phyloP scores from a whole-genome alignment of 2,888 invertebrate species.

The Drosophila nr. perissopoda region DNA sequence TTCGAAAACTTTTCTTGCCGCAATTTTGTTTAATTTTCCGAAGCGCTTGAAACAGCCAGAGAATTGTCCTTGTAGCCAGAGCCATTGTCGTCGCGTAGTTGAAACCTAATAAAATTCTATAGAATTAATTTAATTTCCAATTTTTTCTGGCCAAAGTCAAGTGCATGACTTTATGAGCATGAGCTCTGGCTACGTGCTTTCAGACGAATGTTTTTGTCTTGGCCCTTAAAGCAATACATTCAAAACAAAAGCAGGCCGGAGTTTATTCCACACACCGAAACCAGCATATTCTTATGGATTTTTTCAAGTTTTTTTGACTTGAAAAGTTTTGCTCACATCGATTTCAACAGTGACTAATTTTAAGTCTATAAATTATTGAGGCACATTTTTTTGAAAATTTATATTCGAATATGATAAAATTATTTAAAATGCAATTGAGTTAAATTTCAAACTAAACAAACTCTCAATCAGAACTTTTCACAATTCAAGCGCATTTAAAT shows the following conservation, averaged over 20 bases:
- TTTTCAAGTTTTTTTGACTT: not conserved
- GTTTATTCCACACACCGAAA: conserved; percentile 23
- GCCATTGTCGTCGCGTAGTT: conserved; percentile 53
- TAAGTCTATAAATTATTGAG: not conserved
- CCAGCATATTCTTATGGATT: conserved; percentile 23
- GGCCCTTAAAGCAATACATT: conserved; percentile 32
- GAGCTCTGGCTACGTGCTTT: conserved; percentile 50
- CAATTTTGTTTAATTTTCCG: conserved; percentile 37
- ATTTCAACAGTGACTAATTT: not conserved
- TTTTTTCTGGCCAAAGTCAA: conserved; percentile 66
- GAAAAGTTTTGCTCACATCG: not conserved
- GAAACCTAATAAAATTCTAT: conserved; percentile 72
- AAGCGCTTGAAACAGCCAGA: conserved; percentile 37
- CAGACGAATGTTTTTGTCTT: conserved; percentile 40
- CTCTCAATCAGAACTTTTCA: not conserved
- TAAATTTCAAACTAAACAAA: not conserved
- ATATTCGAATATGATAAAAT: not conserved
- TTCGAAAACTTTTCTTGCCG: conserved; percentile 39
- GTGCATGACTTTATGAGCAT: conserved; percentile 44
- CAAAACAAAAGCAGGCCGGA: not conserved
- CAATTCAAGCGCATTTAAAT: not conserved
- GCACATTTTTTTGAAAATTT: not conserved
- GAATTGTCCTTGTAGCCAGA: conserved; percentile 41
- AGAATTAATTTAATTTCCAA: conserved; percentile 75
- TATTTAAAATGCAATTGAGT: not conserved